Conservation (phyloP, 2,797 vertebrate species). For the Cyprinodon diabolis region DNA sequence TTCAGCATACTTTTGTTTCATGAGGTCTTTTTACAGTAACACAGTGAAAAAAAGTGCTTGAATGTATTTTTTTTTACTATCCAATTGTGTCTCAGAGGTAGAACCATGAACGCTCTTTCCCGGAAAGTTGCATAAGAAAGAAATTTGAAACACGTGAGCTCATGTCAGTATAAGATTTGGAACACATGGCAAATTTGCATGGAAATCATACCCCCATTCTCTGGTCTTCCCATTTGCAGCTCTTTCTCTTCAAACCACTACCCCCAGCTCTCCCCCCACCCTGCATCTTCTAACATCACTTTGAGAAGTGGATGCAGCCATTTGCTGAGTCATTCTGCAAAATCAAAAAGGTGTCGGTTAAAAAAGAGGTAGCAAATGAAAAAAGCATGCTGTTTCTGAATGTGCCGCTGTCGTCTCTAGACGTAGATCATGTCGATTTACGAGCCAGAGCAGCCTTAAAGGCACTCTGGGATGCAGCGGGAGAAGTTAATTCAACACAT, state of each 20-base stretch:
- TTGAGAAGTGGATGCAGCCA: slow-evolving; percentile 16
- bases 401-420: slow-evolving; percentile 32
- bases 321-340: slow-evolving; percentile 65
- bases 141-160: slow-evolving; percentile 55
- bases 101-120: slow-evolving; percentile 26
- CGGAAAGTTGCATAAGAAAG: slow-evolving; percentile 53
- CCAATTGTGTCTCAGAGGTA: slow-evolving; percentile 15
- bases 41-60: slow-evolving; percentile 5
- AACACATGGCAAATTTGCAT: slow-evolving; percentile 70
- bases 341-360: slow-evolving; percentile 21
- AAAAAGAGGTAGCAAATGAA: slow-evolving; percentile 37
- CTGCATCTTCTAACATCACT: slow-evolving; percentile 6
- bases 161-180: slow-evolving; percentile 61
- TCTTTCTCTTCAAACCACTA: slow-evolving; percentile 6
- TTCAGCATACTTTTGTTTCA: not conserved
- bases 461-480: slow-evolving; percentile 61
- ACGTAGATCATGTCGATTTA: slow-evolving; percentile 65
- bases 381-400: slow-evolving; percentile 31
- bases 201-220: slow-evolving; percentile 54
- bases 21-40: not conserved
- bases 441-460: slow-evolving; percentile 41
- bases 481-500: slow-evolving; percentile 73
- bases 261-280: not conserved
- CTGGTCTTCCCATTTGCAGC: slow-evolving; percentile 25
- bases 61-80: slow-evolving; percentile 13